Evolutionary conservation across 2,888 invertebrate genomes (phyloP).

Genomic region (Callyntrura sp.): DNA sequence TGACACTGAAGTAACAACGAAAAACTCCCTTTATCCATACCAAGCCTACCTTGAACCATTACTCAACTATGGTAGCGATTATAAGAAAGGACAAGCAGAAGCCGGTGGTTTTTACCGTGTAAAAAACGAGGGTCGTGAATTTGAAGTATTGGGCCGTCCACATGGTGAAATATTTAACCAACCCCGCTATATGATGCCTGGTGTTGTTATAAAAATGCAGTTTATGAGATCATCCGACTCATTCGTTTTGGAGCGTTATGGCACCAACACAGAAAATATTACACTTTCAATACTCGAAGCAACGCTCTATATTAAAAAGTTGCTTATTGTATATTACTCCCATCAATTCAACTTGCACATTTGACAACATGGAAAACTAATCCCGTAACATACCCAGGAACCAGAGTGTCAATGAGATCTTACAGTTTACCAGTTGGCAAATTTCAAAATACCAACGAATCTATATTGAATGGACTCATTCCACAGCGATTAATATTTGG

Average conservation of each 20-base stretch:
- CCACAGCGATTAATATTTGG: slow-evolving; percentile 73
- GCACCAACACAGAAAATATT: slow-evolving; percentile 40
- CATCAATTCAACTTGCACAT: slow-evolving; percentile 66
- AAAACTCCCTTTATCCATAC: slow-evolving; percentile 62
- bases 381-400: slow-evolving; percentile 59
- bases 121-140: slow-evolving; percentile 70
- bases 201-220: slow-evolving; percentile 64
- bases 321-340: slow-evolving; percentile 65
- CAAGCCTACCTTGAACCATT: slow-evolving; percentile 59
- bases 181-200: slow-evolving; percentile 65
- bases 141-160: slow-evolving; percentile 75
- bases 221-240: slow-evolving; percentile 53
- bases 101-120: slow-evolving; percentile 65
- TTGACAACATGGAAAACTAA: slow-evolving; percentile 66
- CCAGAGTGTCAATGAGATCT: slow-evolving; percentile 55
- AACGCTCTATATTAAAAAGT: slow-evolving; percentile 49
- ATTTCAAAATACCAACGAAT: slow-evolving; percentile 56
- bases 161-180: slow-evolving; percentile 69
- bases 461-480: slow-evolving; percentile 60
- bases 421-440: slow-evolving; percentile 75
- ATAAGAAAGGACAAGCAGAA: slow-evolving; percentile 55
- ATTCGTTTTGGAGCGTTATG: slow-evolving; percentile 61
- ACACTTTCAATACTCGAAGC: slow-evolving; percentile 65
- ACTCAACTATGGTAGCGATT: slow-evolving; percentile 52
- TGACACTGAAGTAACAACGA: slow-evolving; percentile 48